Base-by-base conservation (phyloP, 2,113 vertebrate genomes). In the Peromyscus polionotus region DNA sequence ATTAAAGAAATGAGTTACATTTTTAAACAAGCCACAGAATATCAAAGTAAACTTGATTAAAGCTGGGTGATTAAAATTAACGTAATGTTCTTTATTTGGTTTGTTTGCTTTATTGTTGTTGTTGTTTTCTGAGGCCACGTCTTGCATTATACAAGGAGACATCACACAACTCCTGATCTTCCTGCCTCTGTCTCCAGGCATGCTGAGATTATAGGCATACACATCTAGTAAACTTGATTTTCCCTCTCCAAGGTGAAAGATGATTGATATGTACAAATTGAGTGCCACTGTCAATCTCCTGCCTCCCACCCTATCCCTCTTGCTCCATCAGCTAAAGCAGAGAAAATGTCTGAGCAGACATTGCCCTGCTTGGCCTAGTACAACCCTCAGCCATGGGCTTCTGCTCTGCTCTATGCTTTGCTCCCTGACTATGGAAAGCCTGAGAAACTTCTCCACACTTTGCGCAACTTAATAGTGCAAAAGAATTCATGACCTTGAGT, bases 21-120 rank as follows among this genome's bases (percentile, higher is more conserved):
- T 93, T 95, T 57, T 31, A 90, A 83, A 72, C 73, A 77, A 84
- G 54, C 89, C 48, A 63, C 33, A n/a, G 57, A 61, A 91, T 45
- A n/a, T 48, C 72, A 86, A 91, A 84, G 57, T 39, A 95, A 68
- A 36, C 57, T 61, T 73, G 48, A 94, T 88, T 90, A 59, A 95
- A 75, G 5, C 59, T 68, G 63, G 51, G 42, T 87, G 54, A 70
- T 76, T 90, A 63, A 94, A 91, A 26, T 70, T 61, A 93, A 48
- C 10, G 39, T 1, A 63, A 48, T 70, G 12, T 33, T 70, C 48
- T 70, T 57, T 88, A 57, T 72, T n/a, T 39, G 22, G 13, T 72
- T 54, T 17, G 20, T 72, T 88, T 88, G 48, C 36, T 6, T 28
- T 72, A 3, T 1, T 88, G 28, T 36, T 72, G 28, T 36, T 72